Percentiles rank a stretch among this genome's conserved stretches.
Conservation (phyloP, 2,113 vertebrate genomes). For the Leptosomus discolor region DNA sequence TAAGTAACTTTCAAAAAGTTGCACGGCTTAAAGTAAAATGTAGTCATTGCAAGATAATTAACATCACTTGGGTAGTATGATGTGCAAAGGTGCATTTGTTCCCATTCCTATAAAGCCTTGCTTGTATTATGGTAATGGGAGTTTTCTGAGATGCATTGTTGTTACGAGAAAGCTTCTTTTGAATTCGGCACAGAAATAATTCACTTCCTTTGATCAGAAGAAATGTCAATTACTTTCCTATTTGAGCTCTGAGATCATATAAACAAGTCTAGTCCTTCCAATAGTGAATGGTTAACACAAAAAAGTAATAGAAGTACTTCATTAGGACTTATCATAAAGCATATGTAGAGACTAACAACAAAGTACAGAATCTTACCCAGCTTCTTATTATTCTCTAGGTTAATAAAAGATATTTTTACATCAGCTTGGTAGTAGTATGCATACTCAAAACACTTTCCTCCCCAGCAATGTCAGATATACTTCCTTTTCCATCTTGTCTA, state of each 20-base stretch:
- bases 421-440: background rate
- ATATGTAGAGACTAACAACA: background rate
- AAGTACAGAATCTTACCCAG: background rate
- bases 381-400: background rate
- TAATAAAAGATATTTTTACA: background rate
- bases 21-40: background rate
- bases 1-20: background rate
- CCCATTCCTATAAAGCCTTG: background rate
- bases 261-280: conserved; percentile 21
- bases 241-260: background rate
- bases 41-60: background rate
- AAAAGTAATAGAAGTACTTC: conserved; percentile 37
- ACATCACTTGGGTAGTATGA: background rate
- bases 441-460: background rate
- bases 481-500: background rate
- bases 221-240: conserved; percentile 12
- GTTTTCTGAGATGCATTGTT: background rate
- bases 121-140: conserved; percentile 35
- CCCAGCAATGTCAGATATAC: background rate
- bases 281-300: background rate
- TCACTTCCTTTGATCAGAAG: conserved; percentile 17
- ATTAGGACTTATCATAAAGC: background rate
- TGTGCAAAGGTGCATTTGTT: conserved; percentile 35
- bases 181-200: conserved; percentile 18
- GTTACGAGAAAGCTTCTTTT: background rate